Evolutionary conservation across 2,113 vertebrate species (phyloP).

Genomic region (Myotis davidii): DNA sequence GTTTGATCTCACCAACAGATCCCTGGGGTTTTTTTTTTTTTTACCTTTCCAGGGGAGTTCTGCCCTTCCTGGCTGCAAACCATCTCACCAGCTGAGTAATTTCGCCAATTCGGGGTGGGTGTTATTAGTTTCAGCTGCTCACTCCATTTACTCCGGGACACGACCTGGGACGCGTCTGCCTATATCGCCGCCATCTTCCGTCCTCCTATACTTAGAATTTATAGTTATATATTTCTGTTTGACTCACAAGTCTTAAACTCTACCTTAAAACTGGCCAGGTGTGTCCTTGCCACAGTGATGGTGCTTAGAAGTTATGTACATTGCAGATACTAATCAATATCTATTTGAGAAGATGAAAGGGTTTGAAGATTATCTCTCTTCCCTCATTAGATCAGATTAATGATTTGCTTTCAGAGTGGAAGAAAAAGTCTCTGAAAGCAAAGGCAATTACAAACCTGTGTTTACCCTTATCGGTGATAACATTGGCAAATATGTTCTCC

Average conservation of each 20-base stretch:
- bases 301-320: background rate
- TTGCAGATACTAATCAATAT: background rate
- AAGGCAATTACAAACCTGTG: background rate
- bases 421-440: conserved; percentile 15
- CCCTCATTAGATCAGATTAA: conserved; percentile 14
- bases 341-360: conserved; percentile 17
- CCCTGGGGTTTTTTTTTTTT: too few species aligned
- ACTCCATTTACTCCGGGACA: too few species aligned
- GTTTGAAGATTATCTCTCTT: background rate
- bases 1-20: too few species aligned
- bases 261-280: background rate
- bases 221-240: background rate
- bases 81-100: too few species aligned
- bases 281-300: background rate
- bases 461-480: background rate
- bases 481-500: too few species aligned
- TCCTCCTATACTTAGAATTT: background rate
- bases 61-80: too few species aligned
- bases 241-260: background rate
- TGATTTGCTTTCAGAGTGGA: background rate
- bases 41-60: too few species aligned
- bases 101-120: too few species aligned
- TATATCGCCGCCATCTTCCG: too few species aligned
- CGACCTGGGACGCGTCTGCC: too few species aligned
- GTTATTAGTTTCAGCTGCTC: too few species aligned